Evolutionary conservation across 1,140 invertebrate species (phyloP).

Genomic region (Papilio glaucus): DNA sequence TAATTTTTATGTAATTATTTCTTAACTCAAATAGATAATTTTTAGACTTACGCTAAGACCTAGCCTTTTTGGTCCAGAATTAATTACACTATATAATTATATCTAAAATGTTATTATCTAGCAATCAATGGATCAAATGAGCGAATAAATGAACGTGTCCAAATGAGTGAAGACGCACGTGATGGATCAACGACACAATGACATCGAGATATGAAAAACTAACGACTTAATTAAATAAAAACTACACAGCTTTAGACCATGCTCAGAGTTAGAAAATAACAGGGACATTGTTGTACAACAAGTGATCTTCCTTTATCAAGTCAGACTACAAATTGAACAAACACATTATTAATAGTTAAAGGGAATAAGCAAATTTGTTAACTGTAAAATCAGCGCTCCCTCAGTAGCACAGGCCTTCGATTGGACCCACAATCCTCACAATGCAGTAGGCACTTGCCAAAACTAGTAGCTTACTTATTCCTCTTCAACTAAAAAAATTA

Average conservation of each 20-base stretch:
- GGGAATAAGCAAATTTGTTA: background rate
- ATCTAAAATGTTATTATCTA: background rate
- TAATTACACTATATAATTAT: background rate
- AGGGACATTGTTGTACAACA: background rate
- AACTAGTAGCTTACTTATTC: background rate
- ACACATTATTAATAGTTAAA: background rate
- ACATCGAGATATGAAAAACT: slow-evolving; percentile 48
- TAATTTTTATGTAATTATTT: background rate
- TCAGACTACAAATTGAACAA: background rate
- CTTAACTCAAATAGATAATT: background rate
- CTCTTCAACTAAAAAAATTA: background rate
- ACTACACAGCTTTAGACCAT: slow-evolving; percentile 48
- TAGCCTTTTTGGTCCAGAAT: too few relatives aligned
- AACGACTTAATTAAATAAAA: slow-evolving; percentile 43
- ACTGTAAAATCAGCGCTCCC: background rate
- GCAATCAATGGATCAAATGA: slow-evolving; percentile 5
- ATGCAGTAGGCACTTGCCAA: background rate
- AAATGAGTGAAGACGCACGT: slow-evolving; percentile 79
- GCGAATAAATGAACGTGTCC: slow-evolving; percentile 24
- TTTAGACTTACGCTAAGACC: too few relatives aligned
- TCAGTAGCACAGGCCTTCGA: background rate
- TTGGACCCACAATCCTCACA: background rate
- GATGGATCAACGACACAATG: slow-evolving; percentile 44
- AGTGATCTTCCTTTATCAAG: background rate
- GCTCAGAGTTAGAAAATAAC: slow-evolving; percentile 48